Evolutionary conservation across 1,140 invertebrate species (phyloP).

Genomic region (Eupristina koningsbergeri): DNA sequence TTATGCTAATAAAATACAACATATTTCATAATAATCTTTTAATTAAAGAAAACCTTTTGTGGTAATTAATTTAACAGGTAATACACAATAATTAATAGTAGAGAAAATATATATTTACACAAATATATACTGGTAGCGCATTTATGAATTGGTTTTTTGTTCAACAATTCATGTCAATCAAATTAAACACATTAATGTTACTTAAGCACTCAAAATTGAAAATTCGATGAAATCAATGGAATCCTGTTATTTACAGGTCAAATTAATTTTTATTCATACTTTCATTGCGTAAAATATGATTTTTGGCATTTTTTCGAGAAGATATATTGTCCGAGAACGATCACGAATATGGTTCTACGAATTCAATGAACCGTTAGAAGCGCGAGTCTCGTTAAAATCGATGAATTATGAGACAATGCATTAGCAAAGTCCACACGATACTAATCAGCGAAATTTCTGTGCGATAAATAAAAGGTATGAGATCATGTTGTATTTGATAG

Average conservation of each 20-base stretch:
- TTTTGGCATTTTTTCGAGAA: constrained; percentile 18
- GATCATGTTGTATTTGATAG: constrained; percentile 19
- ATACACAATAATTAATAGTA: no score
- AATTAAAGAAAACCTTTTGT: no score
- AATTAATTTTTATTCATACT: constrained; percentile 44
- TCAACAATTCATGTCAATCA: constrained; percentile 32
- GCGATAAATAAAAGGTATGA: constrained; percentile 67
- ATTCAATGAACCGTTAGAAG: constrained; percentile 68
- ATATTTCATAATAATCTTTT: no score
- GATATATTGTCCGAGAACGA: not conserved
- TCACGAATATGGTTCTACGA: constrained; percentile 22
- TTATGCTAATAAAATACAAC: no score
- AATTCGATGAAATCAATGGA: constrained; percentile 31
- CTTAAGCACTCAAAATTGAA: constrained; percentile 43
- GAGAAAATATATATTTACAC: no score
- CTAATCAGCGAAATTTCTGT: constrained; percentile 72
- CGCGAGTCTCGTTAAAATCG: constrained; percentile 67
- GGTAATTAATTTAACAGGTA: no score
- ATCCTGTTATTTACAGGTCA: constrained; percentile 22
- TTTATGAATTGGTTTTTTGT: not conserved
- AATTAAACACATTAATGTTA: constrained; percentile 44
- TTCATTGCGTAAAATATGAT: constrained; percentile 10
- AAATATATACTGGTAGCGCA: not conserved
- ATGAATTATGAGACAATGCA: constrained; percentile 73
- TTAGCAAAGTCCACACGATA: constrained; percentile 71